Base-by-base conservation (phyloP, 2,888 invertebrate genomes). In the Flexamia atlantica region DNA sequence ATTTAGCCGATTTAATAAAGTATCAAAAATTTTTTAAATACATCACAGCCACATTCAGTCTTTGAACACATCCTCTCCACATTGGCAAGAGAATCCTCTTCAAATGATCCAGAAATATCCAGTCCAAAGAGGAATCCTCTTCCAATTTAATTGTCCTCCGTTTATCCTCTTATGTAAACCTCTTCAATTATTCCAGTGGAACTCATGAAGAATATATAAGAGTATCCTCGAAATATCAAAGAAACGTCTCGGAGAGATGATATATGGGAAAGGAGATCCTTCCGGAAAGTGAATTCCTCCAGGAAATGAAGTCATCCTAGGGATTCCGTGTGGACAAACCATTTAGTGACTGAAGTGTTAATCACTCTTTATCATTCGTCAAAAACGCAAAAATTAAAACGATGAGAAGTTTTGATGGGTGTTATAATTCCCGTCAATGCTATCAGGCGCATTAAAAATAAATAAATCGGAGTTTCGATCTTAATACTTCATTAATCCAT, bases 21-120 rank as follows among this genome's bases (percentile, higher is more conserved):
- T 64, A 64, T 25, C 28, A 64, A 64, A 64, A 30, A 14, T 30
- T 14, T 2, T 32, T 36, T n/a, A 72, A 72, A 72, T 72, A 72
- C 64, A 64, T 64, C 64, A 64, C 64, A 64, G 64, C 64, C 64
- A 64, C 4, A 28, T 14, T 64, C 64, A 64, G 64, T 64, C 64
- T 64, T 64, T 64, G 7, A 30, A 28, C 1, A 14, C 17, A 1
- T 72, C 40, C 46, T 57, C 53, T 57, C 20, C 57, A 53, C 79
- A 79, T 79, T 79, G 79, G 79, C 36, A 79, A 79, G 79, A 79
- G 79, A 79, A 57, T 79, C 79, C 79, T 79, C 79, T 79, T 79
- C 32, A 50, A 23, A 76, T 28, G 25, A 79, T 79, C 79, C 79
- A 32, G 30, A 57, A 53, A 53, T 17, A 79, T 79, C 79, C 79